phyloP scores from a whole-genome alignment of 2,113 vertebrate species.

The Dermatemys mawii region DNA sequence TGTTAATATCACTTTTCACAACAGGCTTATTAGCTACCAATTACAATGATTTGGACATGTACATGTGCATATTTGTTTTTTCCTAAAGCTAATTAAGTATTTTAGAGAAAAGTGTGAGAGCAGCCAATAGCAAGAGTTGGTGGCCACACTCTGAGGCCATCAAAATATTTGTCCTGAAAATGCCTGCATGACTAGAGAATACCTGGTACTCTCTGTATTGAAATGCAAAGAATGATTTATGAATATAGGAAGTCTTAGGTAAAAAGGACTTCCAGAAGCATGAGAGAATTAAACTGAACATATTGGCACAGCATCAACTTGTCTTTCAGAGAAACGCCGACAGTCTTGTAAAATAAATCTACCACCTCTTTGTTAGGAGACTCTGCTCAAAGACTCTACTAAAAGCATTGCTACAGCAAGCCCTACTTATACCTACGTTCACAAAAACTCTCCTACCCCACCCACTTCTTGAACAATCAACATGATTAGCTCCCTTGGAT shows the following conservation, averaged over 20 bases:
- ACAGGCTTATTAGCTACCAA: no score
- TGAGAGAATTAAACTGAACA: conserved; percentile 41
- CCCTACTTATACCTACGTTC: conserved; percentile 59
- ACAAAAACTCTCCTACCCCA: conserved; percentile 9
- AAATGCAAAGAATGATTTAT: background rate
- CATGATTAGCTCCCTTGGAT: background rate
- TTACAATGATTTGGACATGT: no score
- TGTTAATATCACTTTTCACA: no score
- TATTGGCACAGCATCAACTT: conserved; percentile 50
- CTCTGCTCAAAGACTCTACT: conserved; percentile 38
- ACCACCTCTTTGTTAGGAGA: conserved; percentile 44
- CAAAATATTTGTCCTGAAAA: no score
- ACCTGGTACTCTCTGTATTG: background rate
- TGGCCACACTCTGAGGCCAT: no score
- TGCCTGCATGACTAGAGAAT: background rate
- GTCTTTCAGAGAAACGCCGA: conserved; percentile 54
- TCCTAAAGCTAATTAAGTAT: no score
- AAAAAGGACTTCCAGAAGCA: conserved; percentile 40
- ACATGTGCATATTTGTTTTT: no score
- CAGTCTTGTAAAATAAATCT: conserved; percentile 65
- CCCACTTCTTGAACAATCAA: background rate
- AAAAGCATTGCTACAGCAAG: conserved; percentile 54
- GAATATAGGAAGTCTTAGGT: background rate
- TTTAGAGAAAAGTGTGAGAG: no score
- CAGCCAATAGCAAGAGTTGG: no score